These are phyloP conservation scores for Cromileptes altivelis DNA, from an alignment of 2,113 vertebrate species.

Conservation along the genomic window DNA sequence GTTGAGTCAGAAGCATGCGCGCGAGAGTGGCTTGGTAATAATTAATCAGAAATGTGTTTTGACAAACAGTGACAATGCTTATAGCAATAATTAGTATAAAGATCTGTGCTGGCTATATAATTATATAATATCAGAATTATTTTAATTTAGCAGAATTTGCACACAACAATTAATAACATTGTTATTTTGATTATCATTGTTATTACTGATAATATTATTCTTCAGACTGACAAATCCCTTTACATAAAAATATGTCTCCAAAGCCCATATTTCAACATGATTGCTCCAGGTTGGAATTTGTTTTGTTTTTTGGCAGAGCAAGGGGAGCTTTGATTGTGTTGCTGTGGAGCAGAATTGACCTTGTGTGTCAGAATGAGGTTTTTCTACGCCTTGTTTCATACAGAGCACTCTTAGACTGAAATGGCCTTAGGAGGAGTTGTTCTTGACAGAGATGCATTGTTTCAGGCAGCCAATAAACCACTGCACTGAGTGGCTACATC, in stretches of 20 bases:
- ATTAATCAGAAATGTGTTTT: constrained; percentile 85
- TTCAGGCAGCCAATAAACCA: constrained; percentile 81
- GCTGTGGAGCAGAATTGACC: constrained; percentile 64
- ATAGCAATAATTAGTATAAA: constrained; percentile 61
- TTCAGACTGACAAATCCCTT: not conserved
- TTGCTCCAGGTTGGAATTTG: constrained; percentile 48
- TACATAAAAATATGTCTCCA: not conserved
- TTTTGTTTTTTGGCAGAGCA: constrained; percentile 41
- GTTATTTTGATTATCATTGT: not conserved
- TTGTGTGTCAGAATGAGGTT: constrained; percentile 72
- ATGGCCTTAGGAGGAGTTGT: constrained; percentile 77
- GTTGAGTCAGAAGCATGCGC: constrained; percentile 78
- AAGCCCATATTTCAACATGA: not conserved
- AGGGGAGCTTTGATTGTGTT: constrained; percentile 64
- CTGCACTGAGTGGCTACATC: constrained; percentile 83
- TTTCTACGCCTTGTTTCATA: constrained; percentile 68
- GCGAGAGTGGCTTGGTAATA: constrained; percentile 82
- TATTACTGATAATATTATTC: not conserved
- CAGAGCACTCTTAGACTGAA: constrained; percentile 61
- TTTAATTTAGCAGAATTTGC: not conserved
- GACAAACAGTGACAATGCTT: constrained; percentile 73
- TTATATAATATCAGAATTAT: not conserved
- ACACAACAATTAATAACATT: constrained; percentile 9
- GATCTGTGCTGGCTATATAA: constrained; percentile 67
- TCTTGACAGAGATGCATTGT: constrained; percentile 85